Evolutionary conservation across 2,888 invertebrate genomes (phyloP), one percentile per base, ranked within the genome.

Genomic region (Megastigmus dorsalis): DNA sequence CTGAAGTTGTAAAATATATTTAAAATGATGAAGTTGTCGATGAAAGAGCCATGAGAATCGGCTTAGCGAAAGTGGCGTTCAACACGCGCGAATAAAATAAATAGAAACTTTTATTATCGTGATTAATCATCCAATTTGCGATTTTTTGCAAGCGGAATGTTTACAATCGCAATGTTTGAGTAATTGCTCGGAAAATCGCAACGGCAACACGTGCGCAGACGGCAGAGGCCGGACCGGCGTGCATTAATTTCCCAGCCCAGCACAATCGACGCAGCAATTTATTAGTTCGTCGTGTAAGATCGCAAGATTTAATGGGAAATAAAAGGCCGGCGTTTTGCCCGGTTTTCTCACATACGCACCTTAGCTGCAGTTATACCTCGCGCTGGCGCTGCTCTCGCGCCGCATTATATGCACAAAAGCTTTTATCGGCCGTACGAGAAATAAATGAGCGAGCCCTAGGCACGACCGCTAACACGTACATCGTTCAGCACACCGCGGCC

Each of bases 381-480:
- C n/a, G n/a, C n/a, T n/a, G n/a, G n/a, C n/a, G n/a, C n/a, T n/a
- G n/a, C n/a, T 67, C 57, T 55, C 43, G 18, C 50, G 20, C 9
- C 50, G 36, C 18, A 33, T 43, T 1, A 20, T 2, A 38, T 28
- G 28, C 15, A 50, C 48, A 26, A 69, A 43, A 50, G 30, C 59
- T 30, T n/a, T 59, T 59, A 59, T 66, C 72, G 23, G 23, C 41
- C 10, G 9, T n/a, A n/a, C n/a, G 28, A 28, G 38, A 71, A 57
- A 50, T 57, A 54, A 71, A 71, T 71, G 38, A 65, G 33, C 36
- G n/a, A n/a, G 36, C 45, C 43, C 20, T 50, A 41, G 52, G 43
- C 55, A 41, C 41, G 13, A 15, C n/a, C 2, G 59, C 54, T n/a
- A n/a, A n/a, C n/a, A n/a, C n/a, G n/a, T n/a, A n/a, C n/a, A n/a